phyloP scores from a whole-genome alignment of 2,888 invertebrate genomes.

The Papilio demoleus region DNA sequence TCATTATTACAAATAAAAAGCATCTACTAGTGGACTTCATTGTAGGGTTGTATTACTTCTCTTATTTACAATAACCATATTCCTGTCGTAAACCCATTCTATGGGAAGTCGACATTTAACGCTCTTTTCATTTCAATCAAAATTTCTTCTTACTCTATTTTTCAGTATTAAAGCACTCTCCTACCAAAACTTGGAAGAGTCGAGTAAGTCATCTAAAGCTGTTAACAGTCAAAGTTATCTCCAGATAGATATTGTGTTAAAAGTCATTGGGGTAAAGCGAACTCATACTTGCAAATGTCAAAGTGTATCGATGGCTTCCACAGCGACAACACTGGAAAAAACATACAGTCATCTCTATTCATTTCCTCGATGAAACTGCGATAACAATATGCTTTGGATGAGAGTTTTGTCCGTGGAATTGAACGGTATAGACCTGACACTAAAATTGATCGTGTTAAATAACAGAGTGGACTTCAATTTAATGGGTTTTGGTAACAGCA shows the following conservation, averaged over 20 bases:
- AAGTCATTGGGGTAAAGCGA: not conserved
- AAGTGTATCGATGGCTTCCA: not conserved
- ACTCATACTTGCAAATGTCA: constrained; percentile 9
- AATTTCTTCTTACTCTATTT: too few relatives aligned
- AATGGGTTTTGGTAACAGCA: not conserved
- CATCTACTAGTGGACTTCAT: too few relatives aligned
- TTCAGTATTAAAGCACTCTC: not conserved
- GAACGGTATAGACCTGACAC: not conserved
- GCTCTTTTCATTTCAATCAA: too few relatives aligned
- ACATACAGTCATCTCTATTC: not conserved
- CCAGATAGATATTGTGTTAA: not conserved
- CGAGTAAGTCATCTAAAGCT: not conserved
- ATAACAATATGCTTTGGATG: not conserved
- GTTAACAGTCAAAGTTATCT: not conserved
- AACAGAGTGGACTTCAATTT: not conserved
- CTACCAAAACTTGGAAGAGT: not conserved
- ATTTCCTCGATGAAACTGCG: not conserved
- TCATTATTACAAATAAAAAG: too few relatives aligned
- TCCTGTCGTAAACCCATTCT: too few relatives aligned
- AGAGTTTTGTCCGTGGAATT: not conserved
- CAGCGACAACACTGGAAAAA: not conserved
- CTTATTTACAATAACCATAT: too few relatives aligned
- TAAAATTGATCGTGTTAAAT: not conserved
- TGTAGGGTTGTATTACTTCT: too few relatives aligned
- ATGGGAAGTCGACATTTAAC: too few relatives aligned